Conservation (phyloP, 1,140 invertebrate species). For the Coptotermes formosanus region DNA sequence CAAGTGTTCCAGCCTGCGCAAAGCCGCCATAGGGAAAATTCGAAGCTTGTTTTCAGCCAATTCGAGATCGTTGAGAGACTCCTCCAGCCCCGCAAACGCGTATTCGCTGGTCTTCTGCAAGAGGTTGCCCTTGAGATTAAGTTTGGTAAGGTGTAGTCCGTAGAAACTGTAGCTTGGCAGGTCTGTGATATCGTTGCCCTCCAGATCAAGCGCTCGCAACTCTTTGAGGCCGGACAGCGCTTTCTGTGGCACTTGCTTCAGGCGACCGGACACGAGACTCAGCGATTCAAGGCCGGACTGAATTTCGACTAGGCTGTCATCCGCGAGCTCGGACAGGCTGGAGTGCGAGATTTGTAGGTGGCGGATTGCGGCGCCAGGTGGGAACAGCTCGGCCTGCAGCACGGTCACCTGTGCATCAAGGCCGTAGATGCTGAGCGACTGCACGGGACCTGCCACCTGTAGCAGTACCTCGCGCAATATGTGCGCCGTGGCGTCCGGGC, state of each 20-base stretch:
- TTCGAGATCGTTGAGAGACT: slow-evolving; percentile 76
- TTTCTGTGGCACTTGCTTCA: slow-evolving; percentile 77
- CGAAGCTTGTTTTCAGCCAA: slow-evolving; percentile 82
- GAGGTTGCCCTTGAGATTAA: slow-evolving; percentile 82
- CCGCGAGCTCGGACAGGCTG: slow-evolving; percentile 68
- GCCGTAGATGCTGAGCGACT: slow-evolving; percentile 84
- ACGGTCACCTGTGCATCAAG: slow-evolving; percentile 71
- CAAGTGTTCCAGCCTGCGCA: slow-evolving; percentile 72
- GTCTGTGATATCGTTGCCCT: slow-evolving; percentile 78
- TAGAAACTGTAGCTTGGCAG: slow-evolving; percentile 85
- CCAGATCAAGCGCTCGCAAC: slow-evolving; percentile 76
- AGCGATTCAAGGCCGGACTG: slow-evolving; percentile 75
- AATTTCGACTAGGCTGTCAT: slow-evolving; percentile 69
- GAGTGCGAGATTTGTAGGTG: slow-evolving; percentile 79
- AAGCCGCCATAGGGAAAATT: slow-evolving; percentile 74
- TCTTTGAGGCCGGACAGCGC: slow-evolving; percentile 70
- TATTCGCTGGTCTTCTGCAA: slow-evolving; percentile 77
- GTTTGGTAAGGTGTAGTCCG: slow-evolving; percentile 73
- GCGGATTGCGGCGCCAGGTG: slow-evolving; percentile 66
- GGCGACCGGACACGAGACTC: slow-evolving; percentile 75
- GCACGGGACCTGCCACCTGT: slow-evolving; percentile 60
- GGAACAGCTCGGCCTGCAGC: slow-evolving; percentile 69
- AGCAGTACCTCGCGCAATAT: slow-evolving; percentile 53
- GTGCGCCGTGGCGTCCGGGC: slow-evolving; percentile 71
- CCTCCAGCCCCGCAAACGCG: slow-evolving; percentile 79